Base-by-base conservation (phyloP, 1,140 invertebrate genomes). In the Leptinotarsa lineolata region DNA sequence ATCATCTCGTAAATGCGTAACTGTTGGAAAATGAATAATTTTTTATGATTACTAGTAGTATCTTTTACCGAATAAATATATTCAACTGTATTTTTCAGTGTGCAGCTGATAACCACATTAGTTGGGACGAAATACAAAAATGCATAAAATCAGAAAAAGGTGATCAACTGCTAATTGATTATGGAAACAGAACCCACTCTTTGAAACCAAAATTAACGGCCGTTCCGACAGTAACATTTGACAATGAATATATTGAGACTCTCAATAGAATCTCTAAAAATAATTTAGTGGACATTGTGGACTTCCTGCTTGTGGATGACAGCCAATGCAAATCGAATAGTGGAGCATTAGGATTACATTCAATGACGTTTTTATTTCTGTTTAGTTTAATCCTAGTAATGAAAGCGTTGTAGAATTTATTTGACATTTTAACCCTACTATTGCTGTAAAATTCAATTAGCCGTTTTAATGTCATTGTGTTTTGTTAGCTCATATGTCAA, bases 181-280 rank as follows among this genome's bases (percentile, higher is more conserved):
- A 88, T 69, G 90, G 90, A 0, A 85, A 89, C 70, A 88, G 86
- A 79, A 90, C 89, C 0, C 82, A 85, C 4, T 74, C 77, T 4
- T 77, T 91, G 2, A 79, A 85, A 44, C 86, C 88, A 3, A 83
- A 82, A 2, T 81, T 91, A 0, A 78, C 82, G 18, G 91, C 90
- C 75, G 89, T 92, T 1, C 91, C 91, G 0, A 90, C 90, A 24
- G 83, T 91, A 58, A 81, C 89, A 5, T 85, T 90, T 46, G 88
- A 91, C 76, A 85, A 87, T 69, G 79, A 68, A 72, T 74, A 48
- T 46, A 81, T 65, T 65, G 71, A 44, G 58, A 74, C 54, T 1
- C 65, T 60, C 6, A 76, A 79, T 61, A 66, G 68, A 16, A 68
- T 72, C 18, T 65, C 81, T 3, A 54, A 80, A 21, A 45, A 2